Conservation (phyloP, 2,888 invertebrate genomes). For the Linnaemya vulpina region DNA sequence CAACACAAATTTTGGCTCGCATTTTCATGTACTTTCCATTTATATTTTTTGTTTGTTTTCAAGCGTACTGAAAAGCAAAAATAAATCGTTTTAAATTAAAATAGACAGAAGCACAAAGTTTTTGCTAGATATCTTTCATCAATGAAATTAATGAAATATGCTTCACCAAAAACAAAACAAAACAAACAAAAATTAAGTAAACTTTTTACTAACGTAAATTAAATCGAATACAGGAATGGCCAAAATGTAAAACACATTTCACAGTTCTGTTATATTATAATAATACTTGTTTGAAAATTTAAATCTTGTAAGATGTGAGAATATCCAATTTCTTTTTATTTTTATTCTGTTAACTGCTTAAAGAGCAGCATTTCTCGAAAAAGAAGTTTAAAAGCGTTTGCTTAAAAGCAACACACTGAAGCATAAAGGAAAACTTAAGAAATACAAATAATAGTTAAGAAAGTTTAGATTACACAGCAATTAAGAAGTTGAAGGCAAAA, state of each 20-base stretch:
- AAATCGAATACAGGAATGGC: not conserved
- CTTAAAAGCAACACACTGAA: too few species aligned
- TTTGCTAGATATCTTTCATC: constrained; percentile 58
- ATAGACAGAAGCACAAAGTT: not conserved
- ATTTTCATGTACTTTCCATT: constrained; percentile 13
- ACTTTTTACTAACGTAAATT: constrained; percentile 30
- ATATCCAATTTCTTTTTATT: too few species aligned
- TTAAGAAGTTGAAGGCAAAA: too few species aligned
- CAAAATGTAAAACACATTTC: constrained; percentile 3
- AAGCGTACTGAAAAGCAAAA: constrained; percentile 29
- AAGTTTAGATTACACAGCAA: too few species aligned
- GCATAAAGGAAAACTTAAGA: too few species aligned
- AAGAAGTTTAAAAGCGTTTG: too few species aligned
- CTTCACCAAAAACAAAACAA: not conserved
- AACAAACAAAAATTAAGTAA: constrained; percentile 15
- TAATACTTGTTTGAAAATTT: not conserved
- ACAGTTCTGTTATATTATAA: not conserved
- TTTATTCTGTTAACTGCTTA: not conserved
- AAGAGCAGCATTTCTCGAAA: too few species aligned
- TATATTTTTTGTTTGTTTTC: not conserved
- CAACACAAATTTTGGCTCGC: not conserved
- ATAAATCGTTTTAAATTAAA: constrained; percentile 24
- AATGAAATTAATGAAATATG: constrained; percentile 48
- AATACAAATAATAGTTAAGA: too few species aligned
- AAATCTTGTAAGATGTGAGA: not conserved